A percentile compares a stretch with the other conserved stretches of the same genome.
Conservation (phyloP, 2,797 vertebrate species). For the Sebastes minor region DNA sequence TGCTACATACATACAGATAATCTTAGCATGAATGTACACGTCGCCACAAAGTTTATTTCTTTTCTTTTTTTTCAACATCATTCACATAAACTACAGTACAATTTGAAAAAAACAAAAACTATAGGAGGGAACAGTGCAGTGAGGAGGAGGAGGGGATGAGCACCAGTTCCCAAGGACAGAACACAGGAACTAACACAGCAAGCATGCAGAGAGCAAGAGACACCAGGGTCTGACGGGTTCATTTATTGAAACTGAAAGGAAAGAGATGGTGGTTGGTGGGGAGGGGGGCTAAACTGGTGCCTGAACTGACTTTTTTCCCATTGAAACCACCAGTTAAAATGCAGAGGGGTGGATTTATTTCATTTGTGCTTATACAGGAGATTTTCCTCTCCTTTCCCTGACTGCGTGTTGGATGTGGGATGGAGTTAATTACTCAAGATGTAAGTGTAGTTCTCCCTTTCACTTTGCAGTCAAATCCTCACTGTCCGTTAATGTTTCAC, state of each 20-base stretch:
- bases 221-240: constrained; percentile 53
- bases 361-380: constrained; percentile 43
- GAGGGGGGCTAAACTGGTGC: background rate
- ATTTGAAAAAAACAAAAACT: constrained; percentile 64
- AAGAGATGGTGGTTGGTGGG: background rate
- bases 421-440: background rate
- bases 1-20: constrained; percentile 84
- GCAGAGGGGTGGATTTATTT: background rate
- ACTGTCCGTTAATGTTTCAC: background rate
- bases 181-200: constrained; percentile 82
- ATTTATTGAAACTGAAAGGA: background rate
- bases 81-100: constrained; percentile 81
- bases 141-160: background rate
- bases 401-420: background rate
- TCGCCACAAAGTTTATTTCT: constrained; percentile 69
- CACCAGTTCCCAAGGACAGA: constrained; percentile 65
- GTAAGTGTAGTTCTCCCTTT: background rate
- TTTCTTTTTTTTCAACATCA: constrained; percentile 68
- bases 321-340: background rate
- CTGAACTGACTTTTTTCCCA: background rate
- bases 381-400: background rate
- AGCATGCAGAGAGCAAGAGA: constrained; percentile 80
- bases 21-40: constrained; percentile 82
- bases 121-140: constrained; percentile 62
- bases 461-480: background rate